Percentiles rank a stretch among this genome's conserved stretches.
phyloP scores from a whole-genome alignment of 2,113 vertebrate species.

The Laticauda laticaudata region DNA sequence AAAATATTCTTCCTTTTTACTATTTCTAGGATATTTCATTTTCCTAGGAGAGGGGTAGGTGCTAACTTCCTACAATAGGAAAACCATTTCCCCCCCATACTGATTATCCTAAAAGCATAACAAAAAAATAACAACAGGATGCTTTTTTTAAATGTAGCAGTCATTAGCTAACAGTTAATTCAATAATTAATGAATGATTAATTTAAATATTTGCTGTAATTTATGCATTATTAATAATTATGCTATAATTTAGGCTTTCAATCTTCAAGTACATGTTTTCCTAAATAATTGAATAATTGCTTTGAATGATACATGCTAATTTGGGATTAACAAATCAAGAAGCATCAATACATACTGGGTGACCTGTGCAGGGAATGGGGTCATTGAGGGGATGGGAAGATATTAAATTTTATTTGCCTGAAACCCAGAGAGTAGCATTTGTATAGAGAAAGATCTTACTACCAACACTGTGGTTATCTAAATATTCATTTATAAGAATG shows the following conservation, averaged over 20 bases:
- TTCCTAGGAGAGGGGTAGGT: too few species aligned
- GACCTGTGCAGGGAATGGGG: background rate
- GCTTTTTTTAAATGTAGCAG: background rate
- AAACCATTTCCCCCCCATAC: background rate
- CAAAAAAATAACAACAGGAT: background rate
- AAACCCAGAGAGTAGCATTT: background rate
- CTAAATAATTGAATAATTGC: background rate
- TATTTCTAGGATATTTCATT: too few species aligned
- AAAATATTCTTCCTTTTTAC: too few species aligned
- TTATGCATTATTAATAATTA: background rate
- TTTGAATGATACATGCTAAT: background rate
- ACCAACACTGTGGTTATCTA: background rate
- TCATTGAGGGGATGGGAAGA: background rate
- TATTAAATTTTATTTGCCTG: background rate
- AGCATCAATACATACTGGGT: background rate
- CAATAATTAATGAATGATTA: background rate
- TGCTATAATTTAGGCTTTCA: background rate
- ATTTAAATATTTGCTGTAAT: background rate
- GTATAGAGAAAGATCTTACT: background rate
- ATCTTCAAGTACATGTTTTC: background rate
- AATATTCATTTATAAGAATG: background rate
- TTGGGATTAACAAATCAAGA: background rate
- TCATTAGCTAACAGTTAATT: background rate
- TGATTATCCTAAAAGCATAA: background rate
- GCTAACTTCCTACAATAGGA: too few species aligned